phyloP scores from a whole-genome alignment of 30 jellyfish, hydroid and myxozoan species.

The Clytia hemisphaerica region DNA sequence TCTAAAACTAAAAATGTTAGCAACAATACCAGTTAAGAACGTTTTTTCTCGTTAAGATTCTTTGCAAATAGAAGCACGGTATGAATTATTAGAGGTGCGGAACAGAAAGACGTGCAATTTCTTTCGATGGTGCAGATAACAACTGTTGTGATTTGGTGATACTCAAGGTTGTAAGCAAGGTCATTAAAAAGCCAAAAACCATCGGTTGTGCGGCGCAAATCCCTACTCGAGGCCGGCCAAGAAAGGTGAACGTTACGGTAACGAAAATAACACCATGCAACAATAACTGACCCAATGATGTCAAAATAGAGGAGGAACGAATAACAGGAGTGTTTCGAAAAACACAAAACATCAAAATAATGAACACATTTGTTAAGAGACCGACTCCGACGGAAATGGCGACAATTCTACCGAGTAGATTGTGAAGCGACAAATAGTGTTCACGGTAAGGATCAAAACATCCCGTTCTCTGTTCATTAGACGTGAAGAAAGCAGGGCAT shows the following conservation, averaged over 20 bases:
- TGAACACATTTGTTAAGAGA: neutral
- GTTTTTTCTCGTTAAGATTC: no score
- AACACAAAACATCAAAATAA: neutral
- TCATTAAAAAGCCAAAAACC: neutral
- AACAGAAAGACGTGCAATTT: no score
- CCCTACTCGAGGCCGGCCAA: neutral
- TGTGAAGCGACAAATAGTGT: neutral
- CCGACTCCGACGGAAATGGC: neutral
- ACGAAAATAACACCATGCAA: neutral
- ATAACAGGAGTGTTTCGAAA: neutral
- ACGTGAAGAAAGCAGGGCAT: neutral
- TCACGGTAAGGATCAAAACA: slow-evolving; percentile 14
- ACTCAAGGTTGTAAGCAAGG: neutral
- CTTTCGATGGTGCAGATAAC: no score
- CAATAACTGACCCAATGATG: neutral
- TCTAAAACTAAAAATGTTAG: no score
- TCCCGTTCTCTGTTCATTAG: slow-evolving; percentile 1
- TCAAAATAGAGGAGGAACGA: neutral
- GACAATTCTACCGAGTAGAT: neutral
- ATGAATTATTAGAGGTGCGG: no score
- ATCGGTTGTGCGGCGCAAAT: neutral
- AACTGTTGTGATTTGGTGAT: slow-evolving; percentile 3
- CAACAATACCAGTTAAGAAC: no score
- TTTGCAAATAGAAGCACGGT: no score
- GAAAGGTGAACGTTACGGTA: neutral